Evolutionary conservation across 2,888 invertebrate genomes (phyloP).

Genomic region (Cephus rjabovi): DNA sequence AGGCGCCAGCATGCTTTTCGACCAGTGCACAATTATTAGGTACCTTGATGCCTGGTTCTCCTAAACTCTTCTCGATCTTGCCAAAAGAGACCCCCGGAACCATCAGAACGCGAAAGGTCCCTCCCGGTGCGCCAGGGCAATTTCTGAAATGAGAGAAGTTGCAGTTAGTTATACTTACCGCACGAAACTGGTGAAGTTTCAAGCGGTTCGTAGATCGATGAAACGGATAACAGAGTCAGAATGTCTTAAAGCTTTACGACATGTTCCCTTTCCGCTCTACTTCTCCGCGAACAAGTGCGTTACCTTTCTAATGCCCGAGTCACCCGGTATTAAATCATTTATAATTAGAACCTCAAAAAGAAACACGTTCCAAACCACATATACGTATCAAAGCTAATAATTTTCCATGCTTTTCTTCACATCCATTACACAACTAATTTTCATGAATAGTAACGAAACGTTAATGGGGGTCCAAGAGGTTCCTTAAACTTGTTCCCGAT

Average conservation of each 20-base stretch:
- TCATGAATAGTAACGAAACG: not conserved
- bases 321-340: not conserved
- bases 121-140: not conserved
- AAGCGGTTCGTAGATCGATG: not conserved
- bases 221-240: not conserved
- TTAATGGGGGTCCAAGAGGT: not conserved
- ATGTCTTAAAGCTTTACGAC: not conserved
- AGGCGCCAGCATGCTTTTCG: slow-evolving; percentile 55
- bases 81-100: not conserved
- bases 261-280: not conserved
- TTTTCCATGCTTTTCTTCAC: not conserved
- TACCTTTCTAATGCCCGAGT: not conserved
- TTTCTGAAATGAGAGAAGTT: not conserved
- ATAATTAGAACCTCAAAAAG: not conserved
- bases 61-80: not conserved
- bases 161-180: not conserved
- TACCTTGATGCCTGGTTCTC: slow-evolving; percentile 40
- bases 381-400: not conserved
- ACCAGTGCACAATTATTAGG: slow-evolving; percentile 59
- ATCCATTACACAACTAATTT: not conserved
- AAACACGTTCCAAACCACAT: not conserved
- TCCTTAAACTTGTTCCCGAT: not conserved
- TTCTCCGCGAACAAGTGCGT: not conserved
- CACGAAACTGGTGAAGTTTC: not conserved
- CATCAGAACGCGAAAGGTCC: not conserved